Evolutionary conservation across 2,113 vertebrate species (phyloP), one percentile per base, ranked within the genome.

Genomic region (Chamaetylas fuelleborni): DNA sequence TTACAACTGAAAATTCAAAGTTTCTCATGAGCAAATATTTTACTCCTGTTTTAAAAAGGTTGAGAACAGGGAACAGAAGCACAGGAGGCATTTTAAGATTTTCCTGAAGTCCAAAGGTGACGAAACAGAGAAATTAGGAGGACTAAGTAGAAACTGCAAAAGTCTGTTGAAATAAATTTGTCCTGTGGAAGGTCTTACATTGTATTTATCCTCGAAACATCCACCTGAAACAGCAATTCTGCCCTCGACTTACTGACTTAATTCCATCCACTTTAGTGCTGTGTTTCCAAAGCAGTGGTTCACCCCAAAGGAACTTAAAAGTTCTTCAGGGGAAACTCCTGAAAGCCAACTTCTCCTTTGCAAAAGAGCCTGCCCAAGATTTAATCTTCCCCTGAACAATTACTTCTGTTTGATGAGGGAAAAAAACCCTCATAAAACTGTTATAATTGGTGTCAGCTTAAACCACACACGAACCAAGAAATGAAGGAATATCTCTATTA

Each of bases 351-450:
- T 80, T 70, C 47, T 58, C n/a, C 54, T 74, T 42, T 92, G 79
- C 50, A 78, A 84, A 88, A 71, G 0, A 2, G 71, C 43, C 40
- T 86, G 80, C 83, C 92, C 72, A 57, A 94, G 91, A 95, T 86
- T 91, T 95, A 88, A 95, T 95, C 95, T 90, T 80, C 40, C 36
- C 40, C 42, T 88, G 26, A 81, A 48, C 72, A 86, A 92, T 93
- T 86, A 88, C 31, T 34, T 74, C 38, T 70, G 48, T 78, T 93
- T 81, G 60, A 91, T 74, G 64, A 93, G 81, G 28, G 25, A 81
- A 92, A n/a, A 90, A 61, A 43, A 24, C 4, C 11, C 62, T 87
- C 64, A 45, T 86, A 81, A 88, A 70, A 71, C 62, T 90, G 23
- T 66, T 89, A 36, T 81, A 84, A 80, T 71, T 93, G 47, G 15